These are phyloP conservation scores for Notothenia coriiceps DNA, from an alignment of 2,113 vertebrate species.

Conservation along the genomic window DNA sequence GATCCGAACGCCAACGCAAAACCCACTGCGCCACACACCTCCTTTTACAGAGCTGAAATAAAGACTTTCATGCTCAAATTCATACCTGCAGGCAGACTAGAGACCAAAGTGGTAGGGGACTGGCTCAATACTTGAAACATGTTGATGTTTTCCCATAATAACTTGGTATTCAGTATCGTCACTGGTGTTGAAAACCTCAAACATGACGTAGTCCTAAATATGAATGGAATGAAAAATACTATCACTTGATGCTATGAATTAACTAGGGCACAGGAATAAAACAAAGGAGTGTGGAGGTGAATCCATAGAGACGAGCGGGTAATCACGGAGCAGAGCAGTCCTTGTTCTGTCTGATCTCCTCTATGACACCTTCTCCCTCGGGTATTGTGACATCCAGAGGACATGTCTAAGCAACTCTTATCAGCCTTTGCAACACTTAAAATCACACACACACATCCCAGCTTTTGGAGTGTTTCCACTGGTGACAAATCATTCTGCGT, in stretches of 20 bases:
- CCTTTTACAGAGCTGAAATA: background rate
- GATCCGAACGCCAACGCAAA: no score
- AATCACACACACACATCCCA: conserved; percentile 6
- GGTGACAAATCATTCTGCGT: conserved; percentile 30
- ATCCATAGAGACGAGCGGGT: conserved; percentile 27
- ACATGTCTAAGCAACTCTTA: conserved; percentile 71
- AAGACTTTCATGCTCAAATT: background rate
- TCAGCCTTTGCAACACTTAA: conserved; percentile 52
- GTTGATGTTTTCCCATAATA: no score
- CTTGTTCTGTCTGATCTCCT: conserved; percentile 62
- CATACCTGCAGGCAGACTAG: no score
- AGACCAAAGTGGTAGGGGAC: no score
- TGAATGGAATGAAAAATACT: conserved; percentile 15
- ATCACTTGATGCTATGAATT: background rate
- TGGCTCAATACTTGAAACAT: no score
- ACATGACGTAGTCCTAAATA: background rate
- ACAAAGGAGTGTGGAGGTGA: background rate
- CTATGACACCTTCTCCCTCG: conserved; percentile 70
- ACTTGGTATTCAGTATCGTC: background rate
- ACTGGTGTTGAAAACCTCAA: background rate
- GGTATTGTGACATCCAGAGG: conserved; percentile 73
- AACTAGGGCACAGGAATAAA: background rate
- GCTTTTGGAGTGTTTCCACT: conserved; percentile 10
- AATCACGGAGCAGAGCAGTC: conserved; percentile 58
- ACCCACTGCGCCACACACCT: no score